These are phyloP conservation scores for Platichthys flesus DNA, from an alignment of 2,113 vertebrate species.

Conservation along the genomic window DNA sequence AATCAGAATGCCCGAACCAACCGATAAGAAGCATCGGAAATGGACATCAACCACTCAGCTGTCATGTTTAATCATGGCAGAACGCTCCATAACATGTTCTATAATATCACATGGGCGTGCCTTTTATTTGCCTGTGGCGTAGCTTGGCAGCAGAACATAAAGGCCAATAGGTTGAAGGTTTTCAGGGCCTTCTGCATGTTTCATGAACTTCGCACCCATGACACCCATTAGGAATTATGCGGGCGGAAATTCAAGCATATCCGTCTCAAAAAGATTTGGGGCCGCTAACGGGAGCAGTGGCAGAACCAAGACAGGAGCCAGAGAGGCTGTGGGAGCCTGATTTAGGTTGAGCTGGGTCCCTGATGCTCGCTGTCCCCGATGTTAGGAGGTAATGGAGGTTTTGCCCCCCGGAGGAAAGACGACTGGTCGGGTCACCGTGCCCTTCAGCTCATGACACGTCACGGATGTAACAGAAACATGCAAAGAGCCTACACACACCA, in stretches of 20 bases:
- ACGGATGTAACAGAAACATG: constrained; percentile 64
- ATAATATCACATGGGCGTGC: constrained; percentile 59
- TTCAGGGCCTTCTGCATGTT: constrained; percentile 54
- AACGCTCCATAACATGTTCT: constrained; percentile 40
- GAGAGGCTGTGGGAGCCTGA: constrained; percentile 49
- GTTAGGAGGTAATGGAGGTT: constrained; percentile 70
- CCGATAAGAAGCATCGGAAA: constrained; percentile 30
- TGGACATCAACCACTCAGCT: background rate
- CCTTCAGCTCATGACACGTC: constrained; percentile 70
- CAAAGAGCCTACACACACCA: constrained; percentile 70
- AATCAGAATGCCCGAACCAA: constrained; percentile 27
- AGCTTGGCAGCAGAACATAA: constrained; percentile 56
- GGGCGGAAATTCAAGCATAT: constrained; percentile 44
- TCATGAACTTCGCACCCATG: constrained; percentile 50
- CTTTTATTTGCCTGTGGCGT: constrained; percentile 54
- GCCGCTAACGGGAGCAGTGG: constrained; percentile 4
- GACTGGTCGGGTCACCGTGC: constrained; percentile 65
- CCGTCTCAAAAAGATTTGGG: background rate
- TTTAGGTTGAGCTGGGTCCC: constrained; percentile 37
- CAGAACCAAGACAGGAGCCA: constrained; percentile 35
- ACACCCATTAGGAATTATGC: constrained; percentile 43
- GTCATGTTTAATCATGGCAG: background rate
- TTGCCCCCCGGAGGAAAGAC: constrained; percentile 64
- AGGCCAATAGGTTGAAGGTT: constrained; percentile 56
- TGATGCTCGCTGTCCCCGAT: constrained; percentile 53